phyloP scores from a whole-genome alignment of 2,113 vertebrate species.

The Hyaena hyaena region DNA sequence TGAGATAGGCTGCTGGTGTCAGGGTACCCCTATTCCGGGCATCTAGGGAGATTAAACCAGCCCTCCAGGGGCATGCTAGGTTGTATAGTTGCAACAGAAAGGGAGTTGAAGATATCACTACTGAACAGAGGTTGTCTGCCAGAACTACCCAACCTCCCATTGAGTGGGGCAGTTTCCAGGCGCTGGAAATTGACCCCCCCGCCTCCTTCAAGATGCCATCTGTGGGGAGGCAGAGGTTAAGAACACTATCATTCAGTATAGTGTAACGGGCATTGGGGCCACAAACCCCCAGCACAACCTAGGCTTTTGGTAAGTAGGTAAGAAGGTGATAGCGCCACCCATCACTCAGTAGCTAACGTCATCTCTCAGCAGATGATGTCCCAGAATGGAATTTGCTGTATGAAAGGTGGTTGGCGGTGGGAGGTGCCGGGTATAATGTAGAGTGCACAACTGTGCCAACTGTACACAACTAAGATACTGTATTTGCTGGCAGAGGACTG shows the following conservation, averaged over 20 bases:
- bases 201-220: not conserved
- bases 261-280: not conserved
- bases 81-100: not conserved
- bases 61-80: not conserved
- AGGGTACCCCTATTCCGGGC: not conserved
- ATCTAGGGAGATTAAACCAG: not conserved
- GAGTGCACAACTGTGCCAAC: not conserved
- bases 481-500: not conserved
- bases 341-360: not conserved
- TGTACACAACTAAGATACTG: not conserved
- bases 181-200: not conserved
- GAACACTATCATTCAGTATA: not conserved
- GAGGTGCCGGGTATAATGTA: not conserved
- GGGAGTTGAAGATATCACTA: not conserved
- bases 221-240: not conserved
- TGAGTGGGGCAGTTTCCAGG: not conserved
- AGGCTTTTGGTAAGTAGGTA: not conserved
- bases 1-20: not conserved
- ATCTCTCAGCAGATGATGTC: not conserved
- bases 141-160: not conserved
- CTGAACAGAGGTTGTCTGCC: not conserved
- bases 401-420: not conserved
- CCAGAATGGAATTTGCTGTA: not conserved
- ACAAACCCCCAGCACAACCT: not conserved
- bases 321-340: not conserved